Evolutionary conservation across 1,140 invertebrate species (phyloP), one percentile per base, ranked within the genome.

Genomic region (Cyphomyrmex costatus): DNA sequence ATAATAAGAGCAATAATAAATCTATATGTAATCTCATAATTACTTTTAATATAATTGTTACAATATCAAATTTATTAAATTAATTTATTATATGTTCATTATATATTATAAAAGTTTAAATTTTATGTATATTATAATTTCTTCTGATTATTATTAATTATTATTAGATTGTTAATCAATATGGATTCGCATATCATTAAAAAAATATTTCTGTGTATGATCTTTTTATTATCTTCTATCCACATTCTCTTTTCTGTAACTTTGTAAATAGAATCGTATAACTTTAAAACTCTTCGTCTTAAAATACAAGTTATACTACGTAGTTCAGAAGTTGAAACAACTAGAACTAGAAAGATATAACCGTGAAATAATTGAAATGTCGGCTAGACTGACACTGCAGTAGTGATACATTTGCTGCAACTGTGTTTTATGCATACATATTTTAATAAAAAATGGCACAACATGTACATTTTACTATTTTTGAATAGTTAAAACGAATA

Each of bases 291-390:
- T 65, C 19, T 36, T 51, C 2, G 14, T 49, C 24, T 68, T 36
- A 51, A 68, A 63, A 49, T 6, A 56, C 12, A 61, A 78, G 53
- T 60, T 76, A 10, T 6, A 76, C 4, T 30, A 61, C 49, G 19
- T 14, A 78, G 7, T 30, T 33, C 21, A 33, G 8, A 49, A 78
- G 27, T 51, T 78, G 12, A 19, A 42, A 42, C 2, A 42, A 46
- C 3, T 46, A 51, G 12, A 21, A 63, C 3, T 30, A 30, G 8
- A 33, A 65, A 65, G 42, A 65, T 65, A 66, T 60, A 76, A 3
- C 36, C 4, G 53, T 21, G 36, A 63, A 63, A 63, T 51, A 65
- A 49, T 24, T 33, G 60, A 46, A 16, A 49, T 16, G n/a, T 51
- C n/a, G 7, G 0, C 19, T 12, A 33, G 42, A 77, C 14, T 21